Percentiles rank a stretch among this genome's conserved stretches.
Evolutionary conservation across 2,797 vertebrate genomes (phyloP).

Genomic region (Syngnathus rostellatus): DNA sequence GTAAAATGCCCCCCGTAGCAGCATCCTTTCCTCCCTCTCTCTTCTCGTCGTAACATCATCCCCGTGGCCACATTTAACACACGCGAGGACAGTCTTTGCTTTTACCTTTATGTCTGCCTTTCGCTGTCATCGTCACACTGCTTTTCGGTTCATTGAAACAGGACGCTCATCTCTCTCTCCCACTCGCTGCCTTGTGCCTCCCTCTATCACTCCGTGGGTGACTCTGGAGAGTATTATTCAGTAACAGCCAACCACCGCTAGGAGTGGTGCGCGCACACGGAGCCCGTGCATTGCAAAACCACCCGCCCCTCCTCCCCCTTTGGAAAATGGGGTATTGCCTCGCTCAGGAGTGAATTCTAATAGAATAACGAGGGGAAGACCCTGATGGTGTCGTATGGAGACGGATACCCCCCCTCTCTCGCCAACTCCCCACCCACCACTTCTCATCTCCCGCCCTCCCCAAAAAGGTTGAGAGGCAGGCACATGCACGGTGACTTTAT

Average conservation of each 20-base stretch:
- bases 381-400: slow-evolving; percentile 49
- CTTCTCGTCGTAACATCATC: slow-evolving; percentile 42
- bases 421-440: slow-evolving; percentile 2
- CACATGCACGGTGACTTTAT: slow-evolving; percentile 41
- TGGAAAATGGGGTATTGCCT: slow-evolving; percentile 54
- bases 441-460: slow-evolving; percentile 13
- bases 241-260: slow-evolving; percentile 67
- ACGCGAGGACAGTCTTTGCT: slow-evolving; percentile 15
- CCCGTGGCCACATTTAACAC: slow-evolving; percentile 35
- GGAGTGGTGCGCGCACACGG: slow-evolving; percentile 54
- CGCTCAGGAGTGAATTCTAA: slow-evolving; percentile 58
- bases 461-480: slow-evolving; percentile 27
- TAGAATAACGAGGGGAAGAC: slow-evolving; percentile 62
- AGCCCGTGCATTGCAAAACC: slow-evolving; percentile 52
- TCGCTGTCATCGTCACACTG: slow-evolving; percentile 77
- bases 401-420: slow-evolving; percentile 20
- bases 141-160: slow-evolving; percentile 71
- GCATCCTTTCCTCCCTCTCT: slow-evolving; percentile 16
- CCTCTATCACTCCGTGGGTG: slow-evolving; percentile 47
- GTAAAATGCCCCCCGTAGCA: slow-evolving; percentile 31
- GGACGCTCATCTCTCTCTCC: slow-evolving; percentile 67
- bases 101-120: slow-evolving; percentile 80
- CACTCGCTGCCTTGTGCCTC: slow-evolving; percentile 40
- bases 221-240: slow-evolving; percentile 59
- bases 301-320: slow-evolving; percentile 17